A percentile compares a stretch with the other conserved stretches of the same genome.
Evolutionary conservation across 2,888 invertebrate species (phyloP).

Genomic region (Pachydiplax longipennis): DNA sequence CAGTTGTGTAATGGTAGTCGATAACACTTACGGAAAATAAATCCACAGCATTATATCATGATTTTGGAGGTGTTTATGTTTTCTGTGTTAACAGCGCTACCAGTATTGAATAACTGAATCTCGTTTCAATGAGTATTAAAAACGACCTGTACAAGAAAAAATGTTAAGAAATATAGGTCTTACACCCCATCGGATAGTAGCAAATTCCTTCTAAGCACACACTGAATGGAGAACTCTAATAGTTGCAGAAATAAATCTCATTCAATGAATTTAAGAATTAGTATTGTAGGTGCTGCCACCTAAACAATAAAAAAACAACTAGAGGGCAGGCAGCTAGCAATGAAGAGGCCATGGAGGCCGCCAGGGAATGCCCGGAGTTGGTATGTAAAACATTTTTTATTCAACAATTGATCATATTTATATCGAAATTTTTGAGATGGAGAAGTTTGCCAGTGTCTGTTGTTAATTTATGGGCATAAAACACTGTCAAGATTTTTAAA

Average conservation of each 20-base stretch:
- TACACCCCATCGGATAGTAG: background rate
- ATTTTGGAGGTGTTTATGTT: conserved; percentile 18
- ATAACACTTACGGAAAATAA: background rate
- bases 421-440: background rate
- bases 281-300: conserved; percentile 6
- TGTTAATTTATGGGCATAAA: background rate
- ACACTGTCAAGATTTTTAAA: background rate
- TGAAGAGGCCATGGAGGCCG: conserved; percentile 47
- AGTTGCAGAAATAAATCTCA: background rate
- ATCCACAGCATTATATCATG: conserved; percentile 14
- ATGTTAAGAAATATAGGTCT: background rate
- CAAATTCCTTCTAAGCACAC: background rate
- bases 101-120: conserved; percentile 16
- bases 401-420: background rate
- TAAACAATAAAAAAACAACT: background rate
- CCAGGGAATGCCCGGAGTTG: conserved; percentile 45
- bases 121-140: background rate
- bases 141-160: background rate
- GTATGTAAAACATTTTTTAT: conserved; percentile 31
- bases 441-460: background rate
- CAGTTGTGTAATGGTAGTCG: background rate
- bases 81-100: conserved; percentile 37
- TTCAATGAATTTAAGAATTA: background rate
- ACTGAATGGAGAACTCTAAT: background rate
- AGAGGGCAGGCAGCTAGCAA: conserved; percentile 45